Base-by-base conservation (phyloP, 2,797 vertebrate genomes). In the Phoeniculus purpureus region DNA sequence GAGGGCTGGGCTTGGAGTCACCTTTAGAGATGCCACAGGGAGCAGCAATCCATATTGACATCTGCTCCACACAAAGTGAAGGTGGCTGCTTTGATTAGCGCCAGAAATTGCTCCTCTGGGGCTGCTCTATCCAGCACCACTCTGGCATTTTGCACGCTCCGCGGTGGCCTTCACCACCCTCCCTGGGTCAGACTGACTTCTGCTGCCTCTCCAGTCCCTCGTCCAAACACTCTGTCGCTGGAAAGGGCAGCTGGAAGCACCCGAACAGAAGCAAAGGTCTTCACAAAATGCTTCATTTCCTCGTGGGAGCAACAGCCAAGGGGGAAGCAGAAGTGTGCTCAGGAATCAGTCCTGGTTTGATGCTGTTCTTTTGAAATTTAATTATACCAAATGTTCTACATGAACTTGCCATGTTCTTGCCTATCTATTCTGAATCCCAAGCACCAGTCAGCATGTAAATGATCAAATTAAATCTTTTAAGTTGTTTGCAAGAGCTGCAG, bases 391-490 rank as follows among this genome's bases (percentile, higher is more conserved):
- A 94, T 90, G 90, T 94, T 96, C 95, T 87, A 87, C 92, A 94
- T 84, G 90, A 94, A 93, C 76, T 83, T 48, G 88, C 90, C 81
- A 91, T 66, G 90, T 92, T 95, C 91, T 87, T 82, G 66, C 79
- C 95, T 95, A 89, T 94, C 94, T 93, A 67, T 81, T 93, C 91
- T 78, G 93, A 94, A 92, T 94, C 83, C 81, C 78, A 94, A 94
- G 92, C 89, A 95, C 95, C 94, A 93, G 94, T 93, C 93, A 96
- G 91, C 94, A 94, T 90, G 81, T 90, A 95, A 96, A 96, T 94
- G 94, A 96, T 93, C 88, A 94, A 92, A 95, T 94, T 95, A 94
- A 94, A 92, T 85, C 84, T 78, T 95, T 76, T 54, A 78, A 91
- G 86, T 85, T 85, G 73, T 79, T 95, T 87, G 93, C 76, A 89